Conservation (phyloP, 2,888 invertebrate genomes). For the Clistopyga incitator region DNA sequence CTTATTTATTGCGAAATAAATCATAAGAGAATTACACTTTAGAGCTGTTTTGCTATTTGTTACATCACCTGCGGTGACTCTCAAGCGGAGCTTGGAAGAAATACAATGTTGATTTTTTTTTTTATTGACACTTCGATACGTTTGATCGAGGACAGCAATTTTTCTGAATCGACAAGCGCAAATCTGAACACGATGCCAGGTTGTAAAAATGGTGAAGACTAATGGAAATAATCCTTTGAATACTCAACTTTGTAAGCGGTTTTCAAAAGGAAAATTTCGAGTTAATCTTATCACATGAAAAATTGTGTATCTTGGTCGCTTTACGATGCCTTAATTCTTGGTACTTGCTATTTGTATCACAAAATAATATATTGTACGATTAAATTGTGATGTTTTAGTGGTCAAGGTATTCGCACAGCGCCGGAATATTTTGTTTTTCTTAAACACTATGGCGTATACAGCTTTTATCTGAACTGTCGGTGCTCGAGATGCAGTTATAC, state of each 20-base stretch:
- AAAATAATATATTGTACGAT: constrained; percentile 28
- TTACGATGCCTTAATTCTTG: not conserved
- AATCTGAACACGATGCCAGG: not conserved
- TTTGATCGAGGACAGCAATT: not conserved
- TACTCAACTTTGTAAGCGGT: not conserved
- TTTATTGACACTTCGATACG: not conserved
- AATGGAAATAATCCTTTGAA: not conserved
- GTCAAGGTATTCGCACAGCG: constrained; percentile 19
- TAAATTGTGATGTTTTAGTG: constrained; percentile 32
- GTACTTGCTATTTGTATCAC: constrained; percentile 11
- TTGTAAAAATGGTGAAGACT: not conserved
- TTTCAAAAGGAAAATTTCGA: no score
- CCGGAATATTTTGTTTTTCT: not conserved
- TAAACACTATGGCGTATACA: constrained; percentile 13
- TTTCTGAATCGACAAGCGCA: not conserved
- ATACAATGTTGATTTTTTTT: not conserved
- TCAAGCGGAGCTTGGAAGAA: not conserved
- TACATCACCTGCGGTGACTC: constrained; percentile 22
- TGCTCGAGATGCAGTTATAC: constrained; percentile 61
- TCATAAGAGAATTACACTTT: constrained; percentile 22
- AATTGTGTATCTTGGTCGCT: not conserved
- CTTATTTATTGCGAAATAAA: constrained; percentile 43
- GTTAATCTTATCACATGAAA: not conserved
- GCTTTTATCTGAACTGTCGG: constrained; percentile 35
- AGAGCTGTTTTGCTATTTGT: not conserved